Evolutionary conservation across 2,797 vertebrate genomes (phyloP).

Genomic region (Acanthurus lineatus): DNA sequence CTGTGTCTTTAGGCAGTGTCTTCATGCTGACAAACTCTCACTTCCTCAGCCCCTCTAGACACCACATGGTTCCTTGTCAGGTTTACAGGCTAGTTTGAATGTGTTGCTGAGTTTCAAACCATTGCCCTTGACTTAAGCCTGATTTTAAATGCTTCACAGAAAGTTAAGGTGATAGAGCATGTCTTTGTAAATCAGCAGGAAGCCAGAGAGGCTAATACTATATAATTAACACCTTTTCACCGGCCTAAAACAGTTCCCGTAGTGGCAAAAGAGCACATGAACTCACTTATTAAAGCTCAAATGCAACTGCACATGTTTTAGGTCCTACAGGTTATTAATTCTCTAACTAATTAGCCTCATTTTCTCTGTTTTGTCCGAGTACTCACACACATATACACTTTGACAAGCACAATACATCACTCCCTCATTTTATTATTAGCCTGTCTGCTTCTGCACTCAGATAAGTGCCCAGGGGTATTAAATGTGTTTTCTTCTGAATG

Average conservation of each 20-base stretch:
- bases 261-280: constrained; percentile 8
- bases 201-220: constrained; percentile 21
- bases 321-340: constrained; percentile 43
- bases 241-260: constrained; percentile 33
- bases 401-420: constrained; percentile 12
- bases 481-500: constrained; percentile 57
- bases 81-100: constrained; percentile 22
- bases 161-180: constrained; percentile 53
- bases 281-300: constrained; percentile 13
- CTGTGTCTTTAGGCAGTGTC: constrained; percentile 20
- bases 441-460: constrained; percentile 69
- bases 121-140: constrained; percentile 10
- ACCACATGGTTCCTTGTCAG: constrained; percentile 32
- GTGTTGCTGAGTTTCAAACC: constrained; percentile 41
- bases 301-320: constrained; percentile 45
- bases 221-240: constrained; percentile 40
- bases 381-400: constrained; percentile 5
- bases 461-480: constrained; percentile 43
- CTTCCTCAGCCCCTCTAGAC: background rate
- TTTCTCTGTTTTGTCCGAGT: constrained; percentile 42
- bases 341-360: constrained; percentile 44
- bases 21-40: constrained; percentile 18
- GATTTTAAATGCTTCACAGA: constrained; percentile 30
- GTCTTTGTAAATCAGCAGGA: constrained; percentile 33
- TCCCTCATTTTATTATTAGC: constrained; percentile 46